Percentiles rank a stretch among this genome's conserved stretches.
These are phyloP conservation scores for Glyptemys insculpta DNA, from an alignment of 2,797 vertebrate genomes.

Conservation along the genomic window DNA sequence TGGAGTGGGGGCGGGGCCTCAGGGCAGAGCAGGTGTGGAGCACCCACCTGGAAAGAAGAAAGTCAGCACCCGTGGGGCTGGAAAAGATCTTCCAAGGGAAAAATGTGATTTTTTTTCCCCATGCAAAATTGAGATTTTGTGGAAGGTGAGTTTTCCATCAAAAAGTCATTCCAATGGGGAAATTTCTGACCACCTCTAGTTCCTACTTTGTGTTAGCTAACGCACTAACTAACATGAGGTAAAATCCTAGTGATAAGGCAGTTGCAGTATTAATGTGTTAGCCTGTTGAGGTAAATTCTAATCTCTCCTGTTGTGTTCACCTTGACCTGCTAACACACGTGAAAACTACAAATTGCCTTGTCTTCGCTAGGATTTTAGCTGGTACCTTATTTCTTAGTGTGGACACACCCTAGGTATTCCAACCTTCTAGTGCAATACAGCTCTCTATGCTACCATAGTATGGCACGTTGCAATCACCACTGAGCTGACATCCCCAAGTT, in stretches of 20 bases:
- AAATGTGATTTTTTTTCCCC: background rate
- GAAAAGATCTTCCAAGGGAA: background rate
- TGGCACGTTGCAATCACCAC: background rate
- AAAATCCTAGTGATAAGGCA: background rate
- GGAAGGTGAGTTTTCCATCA: background rate
- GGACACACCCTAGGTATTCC: background rate
- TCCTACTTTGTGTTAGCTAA: background rate
- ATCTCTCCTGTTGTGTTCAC: background rate
- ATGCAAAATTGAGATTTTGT: background rate
- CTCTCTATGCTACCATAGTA: background rate
- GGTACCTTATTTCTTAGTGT: background rate
- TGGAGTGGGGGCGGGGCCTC: no score
- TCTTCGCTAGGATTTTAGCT: background rate
- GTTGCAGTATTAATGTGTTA: background rate
- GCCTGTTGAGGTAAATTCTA: background rate
- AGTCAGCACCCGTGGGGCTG: background rate
- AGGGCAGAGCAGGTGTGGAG: no score
- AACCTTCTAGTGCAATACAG: background rate
- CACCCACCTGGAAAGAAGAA: no score
- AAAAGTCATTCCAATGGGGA: background rate
- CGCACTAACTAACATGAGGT: background rate
- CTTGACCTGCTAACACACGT: background rate
- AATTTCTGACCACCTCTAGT: background rate
- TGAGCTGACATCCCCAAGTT: background rate
- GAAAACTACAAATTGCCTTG: background rate